Evolutionary conservation across 23 tunicate species (phyloP).

Genomic region (Aplidium turbinatum): DNA sequence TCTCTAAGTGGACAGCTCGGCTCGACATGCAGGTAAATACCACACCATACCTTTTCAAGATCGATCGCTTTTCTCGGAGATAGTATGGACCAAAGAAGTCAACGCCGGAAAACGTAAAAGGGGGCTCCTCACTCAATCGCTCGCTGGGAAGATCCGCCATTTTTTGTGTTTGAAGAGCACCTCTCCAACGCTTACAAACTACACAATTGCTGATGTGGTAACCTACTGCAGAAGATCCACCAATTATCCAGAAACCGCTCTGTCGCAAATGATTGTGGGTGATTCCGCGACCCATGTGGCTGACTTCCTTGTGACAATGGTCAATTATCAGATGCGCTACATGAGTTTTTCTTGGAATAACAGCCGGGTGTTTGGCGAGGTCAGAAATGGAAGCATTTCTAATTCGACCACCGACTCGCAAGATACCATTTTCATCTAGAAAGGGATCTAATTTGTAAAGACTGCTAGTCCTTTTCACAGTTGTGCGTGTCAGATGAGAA

Average conservation of each 20-base stretch:
- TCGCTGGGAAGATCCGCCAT: constrained; percentile 22
- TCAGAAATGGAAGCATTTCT: too few relatives aligned
- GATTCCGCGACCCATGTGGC: constrained; percentile 9
- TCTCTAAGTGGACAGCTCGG: too few relatives aligned
- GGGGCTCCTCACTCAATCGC: not conserved
- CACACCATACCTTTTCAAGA: constrained; percentile 24
- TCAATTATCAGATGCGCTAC: not conserved
- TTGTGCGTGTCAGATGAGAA: not conserved
- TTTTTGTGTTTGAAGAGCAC: not conserved
- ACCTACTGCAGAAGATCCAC: constrained; percentile 8
- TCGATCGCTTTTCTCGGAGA: not conserved
- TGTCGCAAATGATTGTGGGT: constrained; percentile 21
- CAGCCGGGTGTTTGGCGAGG: not conserved
- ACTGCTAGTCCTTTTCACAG: not conserved
- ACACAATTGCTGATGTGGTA: constrained; percentile 11
- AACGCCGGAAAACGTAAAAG: not conserved
- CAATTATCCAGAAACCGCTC: constrained; percentile 14
- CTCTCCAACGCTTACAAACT: not conserved
- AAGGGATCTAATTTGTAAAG: constrained; percentile 2
- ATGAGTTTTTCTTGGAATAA: not conserved
- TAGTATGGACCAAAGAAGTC: not conserved
- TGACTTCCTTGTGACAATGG: constrained; percentile 5
- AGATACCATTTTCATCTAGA: not conserved
- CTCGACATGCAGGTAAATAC: not conserved
- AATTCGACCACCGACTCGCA: constrained; percentile 9